Conservation (phyloP, 2,113 vertebrate species). For the Ovis aries region ARS-UI_Ramb_v3.0 NC_056061.1:35001001-35001500, state of each 20-base stretch:
- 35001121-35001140: neutral
- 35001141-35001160: neutral
- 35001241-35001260: neutral
- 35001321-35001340: neutral
- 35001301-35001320: neutral
- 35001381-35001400: neutral
- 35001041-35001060: no score
- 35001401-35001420: neutral
- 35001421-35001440: neutral
- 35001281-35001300: neutral
- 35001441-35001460: neutral
- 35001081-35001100: no score
- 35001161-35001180: neutral
- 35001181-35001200: neutral
- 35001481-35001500: neutral
- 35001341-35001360: neutral
- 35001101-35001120: no score
- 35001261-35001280: neutral
- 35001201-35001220: neutral
- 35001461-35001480: neutral
- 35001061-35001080: no score
- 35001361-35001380: neutral
- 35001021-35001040: no score
- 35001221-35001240: neutral
- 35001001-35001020: no score